Evolutionary conservation across 37 sponge, comb jelly and placozoan genomes (phyloP), one percentile per base, ranked within the genome.

Genomic region (Cladorhizidae sp.): DNA sequence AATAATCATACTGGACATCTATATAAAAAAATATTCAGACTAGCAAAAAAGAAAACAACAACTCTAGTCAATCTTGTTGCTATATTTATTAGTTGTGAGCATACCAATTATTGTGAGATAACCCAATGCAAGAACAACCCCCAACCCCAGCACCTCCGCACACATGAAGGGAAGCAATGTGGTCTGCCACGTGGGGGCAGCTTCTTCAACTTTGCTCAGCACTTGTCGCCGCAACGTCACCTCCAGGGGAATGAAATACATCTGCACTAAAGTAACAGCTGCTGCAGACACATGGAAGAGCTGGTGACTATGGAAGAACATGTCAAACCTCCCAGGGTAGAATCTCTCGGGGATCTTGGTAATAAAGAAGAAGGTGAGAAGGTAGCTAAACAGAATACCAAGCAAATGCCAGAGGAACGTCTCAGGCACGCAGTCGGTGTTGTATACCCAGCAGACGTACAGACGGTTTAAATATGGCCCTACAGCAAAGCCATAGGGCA

Each of bases 261-360:
- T 84, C 35, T 91, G 89, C 3, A 82, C 38, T 15, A 67, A 43
- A 15, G 86, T 88, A 21, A 39, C 74, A 0, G 73, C 26, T 0
- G 71, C 93, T 39, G 82, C 76, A 31, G 59, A 73, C 32, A 95
- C 1, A 64, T 97, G 98, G 51, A 92, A 87, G 29, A 92, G 73
- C 62, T 91, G 93, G 75, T 97, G 98, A 43, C 93, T 92, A 25
- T 95, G 90, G 22, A 88, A 88, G 56, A 87, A 37, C 26, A 77
- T 55, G 64, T 97, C 93, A 72, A 92, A 97, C 57, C 40, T 82
- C 36, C 95, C 93, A 20, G 98, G 98, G 0, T 63, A 61, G 5
- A 94, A 71, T 2, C 90, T 72, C 65, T 97, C 98, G 0, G 98
- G 98, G 18, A 97, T 63, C 59, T 90, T 95, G n/a, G 85, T 81